phyloP scores from a whole-genome alignment of 2,888 invertebrate genomes.

The Ptychoptera contaminata region DNA sequence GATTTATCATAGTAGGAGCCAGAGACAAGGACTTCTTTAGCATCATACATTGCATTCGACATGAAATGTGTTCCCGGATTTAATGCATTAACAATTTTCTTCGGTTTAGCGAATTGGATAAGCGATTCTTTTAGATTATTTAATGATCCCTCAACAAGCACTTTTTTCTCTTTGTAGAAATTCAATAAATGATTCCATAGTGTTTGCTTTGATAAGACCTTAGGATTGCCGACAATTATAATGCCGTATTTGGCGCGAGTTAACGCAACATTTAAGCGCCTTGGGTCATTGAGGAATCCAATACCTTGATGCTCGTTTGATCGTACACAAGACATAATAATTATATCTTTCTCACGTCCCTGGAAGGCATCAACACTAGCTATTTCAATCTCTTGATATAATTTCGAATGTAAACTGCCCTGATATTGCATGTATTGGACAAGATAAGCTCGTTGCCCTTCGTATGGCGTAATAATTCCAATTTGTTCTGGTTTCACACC shows the following conservation, averaged over 20 bases:
- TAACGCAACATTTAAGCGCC: constrained; percentile 92
- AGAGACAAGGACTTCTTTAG: constrained; percentile 85
- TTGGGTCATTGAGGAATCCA: constrained; percentile 94
- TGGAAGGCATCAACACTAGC: constrained; percentile 99
- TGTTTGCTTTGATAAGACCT: constrained; percentile 94
- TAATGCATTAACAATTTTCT: constrained; percentile 82
- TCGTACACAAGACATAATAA: constrained; percentile 97
- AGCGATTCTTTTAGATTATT: constrained; percentile 93
- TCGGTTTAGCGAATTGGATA: constrained; percentile 94
- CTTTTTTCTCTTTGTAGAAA: constrained; percentile 92
- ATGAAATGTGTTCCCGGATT: constrained; percentile 97
- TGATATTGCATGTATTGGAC: constrained; percentile 99
- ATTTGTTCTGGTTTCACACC: constrained; percentile 97
- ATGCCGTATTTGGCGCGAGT: constrained; percentile 96
- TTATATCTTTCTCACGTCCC: constrained; percentile 97
- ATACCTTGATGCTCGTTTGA: constrained; percentile 98
- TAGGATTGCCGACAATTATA: constrained; percentile 97
- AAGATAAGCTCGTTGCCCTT: constrained; percentile 93
- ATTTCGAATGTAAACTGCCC: constrained; percentile 87
- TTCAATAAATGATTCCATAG: constrained; percentile 96
- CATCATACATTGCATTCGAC: constrained; percentile 94
- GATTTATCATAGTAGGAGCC: constrained; percentile 85
- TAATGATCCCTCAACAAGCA: constrained; percentile 88
- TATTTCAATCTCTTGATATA: constrained; percentile 97
- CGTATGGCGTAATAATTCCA: constrained; percentile 97